Evolutionary conservation across 2,113 vertebrate genomes (phyloP), one percentile per base, ranked within the genome.

Genomic region (Mobula hypostoma): DNA sequence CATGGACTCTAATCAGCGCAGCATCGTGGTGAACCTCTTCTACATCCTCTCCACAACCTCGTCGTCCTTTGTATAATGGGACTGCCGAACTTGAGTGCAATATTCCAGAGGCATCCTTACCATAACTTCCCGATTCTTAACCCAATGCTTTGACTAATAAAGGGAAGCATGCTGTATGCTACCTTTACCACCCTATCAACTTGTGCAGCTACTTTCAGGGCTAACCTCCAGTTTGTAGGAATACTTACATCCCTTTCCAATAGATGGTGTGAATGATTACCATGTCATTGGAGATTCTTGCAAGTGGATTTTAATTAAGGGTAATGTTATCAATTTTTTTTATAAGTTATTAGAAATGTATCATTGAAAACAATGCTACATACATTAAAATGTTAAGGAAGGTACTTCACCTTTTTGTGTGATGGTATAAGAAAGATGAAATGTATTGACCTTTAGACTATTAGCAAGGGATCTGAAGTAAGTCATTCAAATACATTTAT

Each of bases 401-500:
- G 32, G 2, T 92, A 12, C 36, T 40, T 32, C 66, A 92, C 12
- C 56, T 92, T 36, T 72, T 92, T 92, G 66, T 72, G 68, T 90
- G 32, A 66, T 66, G n/a, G n/a, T 90, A 66, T 32, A 66, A 90
- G 58, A 90, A 90, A 66, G 8, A 87, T 66, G n/a, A 63, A 88
- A 14, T 63, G 29, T 63, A 48, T 88, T 88, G 85, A 61, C 85
- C 85, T 61, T 63, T 88, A n/a, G 14, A 88, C 15, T 12, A 58
- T 7, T 83, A 56, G 40, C 80, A 56, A 88, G 29, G 56, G 56
- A n/a, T n/a, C 5, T 29, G 85, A 40, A n/a, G 56, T 63, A 88
- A 88, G 61, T 63, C 56, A 61, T 88, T 68, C 61, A 90, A 90
- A 68, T 90, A 90, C 63, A 21, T 68, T 90, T 68, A 32, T n/a